Evolutionary conservation across 1,140 invertebrate species (phyloP), one percentile per base, ranked within the genome.

Genomic region (Sipha flava): DNA sequence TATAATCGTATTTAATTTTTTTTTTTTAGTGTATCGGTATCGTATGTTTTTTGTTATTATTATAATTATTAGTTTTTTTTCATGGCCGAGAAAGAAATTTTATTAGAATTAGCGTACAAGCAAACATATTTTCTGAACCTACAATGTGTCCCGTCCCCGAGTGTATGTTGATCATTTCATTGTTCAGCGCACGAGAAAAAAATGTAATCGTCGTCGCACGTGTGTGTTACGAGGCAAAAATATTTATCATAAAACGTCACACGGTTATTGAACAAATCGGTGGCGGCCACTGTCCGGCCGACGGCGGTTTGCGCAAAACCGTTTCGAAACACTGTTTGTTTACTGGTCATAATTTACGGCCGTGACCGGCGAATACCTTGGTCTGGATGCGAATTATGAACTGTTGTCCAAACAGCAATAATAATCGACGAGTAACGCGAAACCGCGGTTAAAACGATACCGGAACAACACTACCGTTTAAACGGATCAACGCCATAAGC

Each of bases 261-360:
- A 59, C 52, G 34, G 73, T 77, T 77, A 77, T 77, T 52, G 23
- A 21, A 54, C n/a, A 54, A 54, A 54, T 14, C 23, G 6, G 21
- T 29, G 40, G 12, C 47, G 14, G 16, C 16, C 23, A 34, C 26
- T 12, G n/a, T 54, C 47, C n/a, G 5, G 18, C 6, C 21, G 34
- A 37, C 21, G 34, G 52, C 21, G 34, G 52, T 77, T 77, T 77
- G 52, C 73, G 52, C 73, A 77, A 77, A 59, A 40, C 34, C 12
- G 16, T 77, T 54, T 77, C 34, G 52, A 77, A 77, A 77, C 52
- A 16, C 18, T 12, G 9, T 54, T 26, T 37, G n/a, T 59, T 59
- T 59, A 34, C 52, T 34, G 45, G n/a, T 59, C 31, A 21, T 77
- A 59, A 59, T 77, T 77, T 77, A 59, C 6, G 34, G 14, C 52